Conservation (phyloP, 2,113 vertebrate genomes). For the Oxyura jamaicensis region DNA sequence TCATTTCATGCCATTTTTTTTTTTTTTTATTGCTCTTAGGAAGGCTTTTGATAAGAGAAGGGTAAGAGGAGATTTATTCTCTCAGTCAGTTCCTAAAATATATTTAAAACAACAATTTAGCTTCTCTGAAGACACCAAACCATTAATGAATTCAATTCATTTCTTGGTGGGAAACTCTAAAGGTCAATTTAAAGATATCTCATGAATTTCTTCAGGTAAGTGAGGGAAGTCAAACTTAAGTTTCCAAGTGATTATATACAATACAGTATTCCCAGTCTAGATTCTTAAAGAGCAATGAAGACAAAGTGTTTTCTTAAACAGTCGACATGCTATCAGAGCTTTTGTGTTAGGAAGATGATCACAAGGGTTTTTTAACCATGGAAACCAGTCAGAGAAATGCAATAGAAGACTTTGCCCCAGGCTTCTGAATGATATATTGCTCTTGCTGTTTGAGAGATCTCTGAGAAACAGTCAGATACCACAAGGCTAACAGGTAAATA, state of each 20-base stretch:
- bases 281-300: neutral
- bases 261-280: neutral
- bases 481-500: neutral
- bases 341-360: neutral
- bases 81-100: neutral
- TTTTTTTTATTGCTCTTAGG: neutral
- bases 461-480: neutral
- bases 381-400: neutral
- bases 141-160: neutral
- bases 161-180: neutral
- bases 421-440: neutral
- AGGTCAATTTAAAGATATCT: neutral
- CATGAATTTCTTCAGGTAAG: neutral
- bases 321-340: neutral
- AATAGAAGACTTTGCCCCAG: neutral
- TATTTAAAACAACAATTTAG: constrained; percentile 18
- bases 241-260: neutral
- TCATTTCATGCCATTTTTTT: neutral
- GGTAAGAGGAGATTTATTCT: neutral
- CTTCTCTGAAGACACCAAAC: neutral
- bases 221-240: neutral
- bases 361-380: neutral
- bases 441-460: neutral
- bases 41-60: neutral
- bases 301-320: neutral